These are phyloP conservation scores for Papilio xuthus DNA, from an alignment of 1,140 invertebrate genomes.

Conservation along the genomic window DNA sequence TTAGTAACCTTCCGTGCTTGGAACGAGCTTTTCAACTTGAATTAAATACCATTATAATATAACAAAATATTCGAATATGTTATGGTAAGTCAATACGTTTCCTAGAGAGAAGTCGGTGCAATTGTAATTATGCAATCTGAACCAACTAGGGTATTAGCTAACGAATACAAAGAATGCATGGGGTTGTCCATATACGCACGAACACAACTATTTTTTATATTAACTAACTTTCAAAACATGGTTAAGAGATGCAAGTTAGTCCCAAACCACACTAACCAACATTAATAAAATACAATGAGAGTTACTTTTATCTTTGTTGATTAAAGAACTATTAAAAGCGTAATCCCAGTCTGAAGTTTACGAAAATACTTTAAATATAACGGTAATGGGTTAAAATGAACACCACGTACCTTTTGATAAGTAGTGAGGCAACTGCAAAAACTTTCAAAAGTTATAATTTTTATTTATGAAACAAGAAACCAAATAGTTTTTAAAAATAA, in stretches of 20 bases:
- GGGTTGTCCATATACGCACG: too few species aligned
- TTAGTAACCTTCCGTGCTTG: too few species aligned
- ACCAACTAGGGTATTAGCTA: not conserved
- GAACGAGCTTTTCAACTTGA: too few species aligned
- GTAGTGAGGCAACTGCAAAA: not conserved
- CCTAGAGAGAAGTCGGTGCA: not conserved
- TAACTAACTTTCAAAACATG: not conserved
- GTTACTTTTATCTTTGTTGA: not conserved
- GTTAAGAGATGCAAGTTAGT: not conserved
- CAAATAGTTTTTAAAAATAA: constrained; percentile 6
- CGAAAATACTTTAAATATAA: not conserved
- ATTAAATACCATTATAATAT: not conserved
- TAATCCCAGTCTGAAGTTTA: not conserved
- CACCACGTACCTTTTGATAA: not conserved
- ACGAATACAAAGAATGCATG: not conserved
- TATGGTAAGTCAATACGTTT: not conserved
- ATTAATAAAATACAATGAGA: too few species aligned
- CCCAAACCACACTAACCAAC: not conserved
- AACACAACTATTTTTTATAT: not conserved
- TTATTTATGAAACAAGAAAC: not conserved
- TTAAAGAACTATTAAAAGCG: not conserved
- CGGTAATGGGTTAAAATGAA: not conserved
- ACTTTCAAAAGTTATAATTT: not conserved
- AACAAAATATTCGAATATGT: too few species aligned
- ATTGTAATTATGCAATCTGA: not conserved